Percentiles rank a stretch among this genome's conserved stretches.
Conservation (phyloP, 2,113 vertebrate species). For the Hiodon tergisus region DNA sequence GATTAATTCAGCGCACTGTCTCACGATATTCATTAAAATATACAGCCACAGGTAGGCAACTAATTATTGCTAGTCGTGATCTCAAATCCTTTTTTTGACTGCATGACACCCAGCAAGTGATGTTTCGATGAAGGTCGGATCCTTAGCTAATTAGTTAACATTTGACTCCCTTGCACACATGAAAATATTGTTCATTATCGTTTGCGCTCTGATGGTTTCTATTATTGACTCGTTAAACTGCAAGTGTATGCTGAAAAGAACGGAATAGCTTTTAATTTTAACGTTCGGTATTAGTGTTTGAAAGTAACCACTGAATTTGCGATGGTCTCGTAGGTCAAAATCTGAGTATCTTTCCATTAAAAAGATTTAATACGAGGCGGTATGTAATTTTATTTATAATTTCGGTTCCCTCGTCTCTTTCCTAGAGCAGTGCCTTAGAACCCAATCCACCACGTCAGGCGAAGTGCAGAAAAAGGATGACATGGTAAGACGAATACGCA, state of each 20-base stretch:
- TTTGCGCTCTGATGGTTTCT: too few species aligned
- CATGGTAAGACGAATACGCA: conserved; percentile 35
- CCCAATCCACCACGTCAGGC: conserved; percentile 19
- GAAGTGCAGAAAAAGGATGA: conserved; percentile 28
- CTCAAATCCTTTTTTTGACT: not conserved
- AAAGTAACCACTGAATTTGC: not conserved
- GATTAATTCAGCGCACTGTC: conserved; percentile 26
- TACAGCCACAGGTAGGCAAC: conserved; percentile 8
- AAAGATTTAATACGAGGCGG: too few species aligned
- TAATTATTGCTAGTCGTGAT: not conserved
- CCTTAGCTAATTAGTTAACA: too few species aligned
- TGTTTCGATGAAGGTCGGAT: too few species aligned
- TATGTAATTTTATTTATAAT: not conserved
- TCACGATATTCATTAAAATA: conserved; percentile 15
- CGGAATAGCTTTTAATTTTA: not conserved
- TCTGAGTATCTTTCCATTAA: too few species aligned
- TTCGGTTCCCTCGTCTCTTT: not conserved
- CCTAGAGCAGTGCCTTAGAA: conserved; percentile 40
- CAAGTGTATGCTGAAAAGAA: not conserved
- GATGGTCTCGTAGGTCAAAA: too few species aligned
- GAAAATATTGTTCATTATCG: too few species aligned
- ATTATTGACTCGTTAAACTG: too few species aligned
- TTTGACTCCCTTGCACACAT: too few species aligned
- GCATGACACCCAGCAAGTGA: too few species aligned
- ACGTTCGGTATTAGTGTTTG: not conserved